A percentile compares a stretch with the other conserved stretches of the same genome.
phyloP scores from a whole-genome alignment of 1,140 invertebrate genomes.

The Drosophila nebulosa region DNA sequence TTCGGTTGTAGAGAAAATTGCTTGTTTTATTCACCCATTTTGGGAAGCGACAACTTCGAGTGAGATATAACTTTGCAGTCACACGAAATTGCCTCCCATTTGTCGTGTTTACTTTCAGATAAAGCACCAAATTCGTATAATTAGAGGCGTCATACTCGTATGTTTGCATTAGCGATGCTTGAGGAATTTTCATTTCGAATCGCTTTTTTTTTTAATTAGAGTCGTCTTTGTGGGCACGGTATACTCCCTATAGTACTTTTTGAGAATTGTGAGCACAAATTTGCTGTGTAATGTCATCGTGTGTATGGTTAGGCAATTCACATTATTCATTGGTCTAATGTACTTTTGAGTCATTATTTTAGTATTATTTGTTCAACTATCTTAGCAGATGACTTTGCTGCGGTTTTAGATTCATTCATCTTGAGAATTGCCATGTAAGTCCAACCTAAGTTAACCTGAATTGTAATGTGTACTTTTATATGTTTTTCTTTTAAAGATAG shows the following conservation, averaged over 20 bases:
- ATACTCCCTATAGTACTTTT: not conserved
- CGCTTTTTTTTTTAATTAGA: not conserved
- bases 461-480: no score
- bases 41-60: conserved; percentile 38
- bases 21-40: conserved; percentile 28
- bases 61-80: conserved; percentile 13
- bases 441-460: no score
- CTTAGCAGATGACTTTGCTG: no score
- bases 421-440: no score
- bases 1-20: conserved; percentile 67
- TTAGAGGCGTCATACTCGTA: conserved; percentile 53
- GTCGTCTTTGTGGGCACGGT: not conserved
- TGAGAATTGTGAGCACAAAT: not conserved
- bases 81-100: conserved; percentile 55
- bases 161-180: conserved; percentile 60
- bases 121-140: conserved; percentile 70
- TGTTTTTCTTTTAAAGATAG: no score
- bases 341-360: not conserved
- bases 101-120: conserved; percentile 70
- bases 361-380: conserved; percentile 19
- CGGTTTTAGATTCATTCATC: no score
- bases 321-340: not conserved
- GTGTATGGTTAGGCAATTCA: not conserved
- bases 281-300: not conserved
- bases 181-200: not conserved